A percentile compares a stretch with the other conserved stretches of the same genome.
Conservation (phyloP, 1,140 invertebrate genomes). For the Drosophila arawakana region DNA sequence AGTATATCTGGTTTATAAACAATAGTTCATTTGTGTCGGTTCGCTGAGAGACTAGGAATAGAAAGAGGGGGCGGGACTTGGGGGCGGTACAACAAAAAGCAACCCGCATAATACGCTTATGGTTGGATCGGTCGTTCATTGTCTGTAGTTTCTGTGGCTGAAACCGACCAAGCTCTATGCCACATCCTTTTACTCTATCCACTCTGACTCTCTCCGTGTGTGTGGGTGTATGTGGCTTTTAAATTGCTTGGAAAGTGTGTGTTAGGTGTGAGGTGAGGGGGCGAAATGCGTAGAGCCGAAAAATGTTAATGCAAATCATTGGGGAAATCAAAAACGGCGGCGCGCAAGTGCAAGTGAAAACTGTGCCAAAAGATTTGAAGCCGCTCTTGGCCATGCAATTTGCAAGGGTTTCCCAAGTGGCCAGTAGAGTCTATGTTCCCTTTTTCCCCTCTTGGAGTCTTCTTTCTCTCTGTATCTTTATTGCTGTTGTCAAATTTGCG, state of each 20-base stretch:
- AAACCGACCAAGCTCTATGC: conserved; percentile 9
- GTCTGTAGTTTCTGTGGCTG: conserved; percentile 34
- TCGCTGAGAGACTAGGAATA: conserved; percentile 4
- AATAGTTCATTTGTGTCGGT: conserved; percentile 74
- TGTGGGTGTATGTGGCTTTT: conserved; percentile 41
- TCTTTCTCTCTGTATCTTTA: not conserved
- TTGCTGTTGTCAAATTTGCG: conserved; percentile 70
- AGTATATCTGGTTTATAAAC: conserved; percentile 63
- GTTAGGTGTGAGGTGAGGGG: not conserved
- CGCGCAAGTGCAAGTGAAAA: conserved; percentile 73
- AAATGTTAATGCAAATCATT: conserved; percentile 80
- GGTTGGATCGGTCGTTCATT: conserved; percentile 41
- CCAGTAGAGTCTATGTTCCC: conserved; percentile 26
- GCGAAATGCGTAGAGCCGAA: conserved; percentile 62
- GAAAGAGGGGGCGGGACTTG: conserved; percentile 1
- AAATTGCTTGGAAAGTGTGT: conserved; percentile 71
- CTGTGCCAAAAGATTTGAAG: conserved; percentile 67
- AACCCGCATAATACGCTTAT: conserved; percentile 73
- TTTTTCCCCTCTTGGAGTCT: not conserved
- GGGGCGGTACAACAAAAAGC: conserved; percentile 21
- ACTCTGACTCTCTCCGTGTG: not conserved
- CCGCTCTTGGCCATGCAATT: conserved; percentile 67
- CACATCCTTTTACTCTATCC: not conserved
- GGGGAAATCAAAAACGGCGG: conserved; percentile 80
- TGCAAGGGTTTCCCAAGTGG: conserved; percentile 79